Base-by-base conservation (phyloP, 2,797 vertebrate species). In the Podarcis siculus region DNA sequence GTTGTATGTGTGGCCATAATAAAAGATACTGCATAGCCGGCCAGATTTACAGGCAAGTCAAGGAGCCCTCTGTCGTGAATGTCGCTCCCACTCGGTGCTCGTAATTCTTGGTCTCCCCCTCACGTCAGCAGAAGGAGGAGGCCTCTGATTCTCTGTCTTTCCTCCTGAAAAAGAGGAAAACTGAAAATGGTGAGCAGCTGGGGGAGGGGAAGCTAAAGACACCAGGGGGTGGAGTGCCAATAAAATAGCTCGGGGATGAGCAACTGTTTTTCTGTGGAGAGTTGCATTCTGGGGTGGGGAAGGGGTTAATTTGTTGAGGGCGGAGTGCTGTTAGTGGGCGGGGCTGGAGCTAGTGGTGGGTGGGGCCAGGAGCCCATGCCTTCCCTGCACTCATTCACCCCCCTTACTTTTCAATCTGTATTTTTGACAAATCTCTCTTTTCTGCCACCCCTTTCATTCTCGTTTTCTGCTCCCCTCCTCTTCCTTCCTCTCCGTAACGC, bases 71-170 rank as follows among this genome's bases (percentile, higher is more conserved):
- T 0, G 45, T 39, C 86, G 8, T 55, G 27, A 83, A 49, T 2
- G 1, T 81, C 39, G 12, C 19, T 45, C 21, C 88, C 0, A 0
- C 82, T 42, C 55, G 69, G 15, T 2, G 67, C 87, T 88, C 5
- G 0, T 13, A 79, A n/a, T 67, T 32, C 87, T 72, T 67, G 45
- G 85, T 67, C 77, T 82, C 69, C 17, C 23, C 32, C 73, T 30
- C 23, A 15, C 0, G 0, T 0, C 0, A 30, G 23, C 55, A 7
- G 82, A 17, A 78, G 17, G 45, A 45, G 25, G 78, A 23, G 83
- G 78, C 35, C 1, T 0, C 55, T 32, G 27, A n/a, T 61, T n/a
- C 76, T 21, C 7, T 30, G 6, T 3, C 9, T 67, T 64, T 64
- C n/a, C 25, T 12, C 39, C 66, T 37, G 10, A 15, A 42, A 3